phyloP scores from a whole-genome alignment of 2,888 invertebrate genomes.

The Hylaea fasciaria region DNA sequence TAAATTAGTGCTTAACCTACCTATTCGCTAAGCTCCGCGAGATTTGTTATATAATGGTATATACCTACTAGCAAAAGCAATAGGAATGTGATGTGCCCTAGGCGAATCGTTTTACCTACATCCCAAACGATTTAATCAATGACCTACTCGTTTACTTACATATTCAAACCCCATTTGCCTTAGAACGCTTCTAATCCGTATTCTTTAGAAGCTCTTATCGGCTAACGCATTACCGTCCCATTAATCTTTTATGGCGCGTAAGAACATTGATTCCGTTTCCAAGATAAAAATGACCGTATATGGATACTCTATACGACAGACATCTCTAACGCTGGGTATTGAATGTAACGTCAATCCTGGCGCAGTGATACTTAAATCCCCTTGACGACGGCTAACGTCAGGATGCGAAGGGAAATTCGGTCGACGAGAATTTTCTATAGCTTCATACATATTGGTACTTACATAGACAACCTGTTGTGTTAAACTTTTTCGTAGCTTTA shows the following conservation, averaged over 20 bases:
- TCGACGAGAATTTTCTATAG: conserved; percentile 13
- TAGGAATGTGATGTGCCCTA: too few species aligned
- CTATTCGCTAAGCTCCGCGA: too few species aligned
- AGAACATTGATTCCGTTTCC: conserved; percentile 24
- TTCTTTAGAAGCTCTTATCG: conserved; percentile 32
- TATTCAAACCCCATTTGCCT: conserved; percentile 30
- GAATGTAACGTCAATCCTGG: conserved; percentile 57
- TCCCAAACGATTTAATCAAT: conserved; percentile 20
- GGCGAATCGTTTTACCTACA: neutral
- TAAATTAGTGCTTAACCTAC: neutral
- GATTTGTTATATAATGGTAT: too few species aligned
- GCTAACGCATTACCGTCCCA: conserved; percentile 36
- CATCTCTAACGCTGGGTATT: conserved; percentile 12
- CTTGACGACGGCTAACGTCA: conserved; percentile 40
- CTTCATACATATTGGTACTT: neutral
- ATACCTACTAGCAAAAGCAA: too few species aligned
- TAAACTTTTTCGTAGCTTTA: neutral
- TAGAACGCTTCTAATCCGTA: conserved; percentile 33
- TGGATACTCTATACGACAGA: neutral
- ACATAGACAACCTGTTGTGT: conserved; percentile 15
- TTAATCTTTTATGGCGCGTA: conserved; percentile 34
- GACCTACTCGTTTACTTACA: conserved; percentile 28
- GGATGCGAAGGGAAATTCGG: conserved; percentile 18
- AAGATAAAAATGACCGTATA: conserved; percentile 21
- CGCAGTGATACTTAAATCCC: conserved; percentile 53